Base-by-base conservation (phyloP, 1,140 invertebrate genomes). In the Maconellicoccus hirsutus region DNA sequence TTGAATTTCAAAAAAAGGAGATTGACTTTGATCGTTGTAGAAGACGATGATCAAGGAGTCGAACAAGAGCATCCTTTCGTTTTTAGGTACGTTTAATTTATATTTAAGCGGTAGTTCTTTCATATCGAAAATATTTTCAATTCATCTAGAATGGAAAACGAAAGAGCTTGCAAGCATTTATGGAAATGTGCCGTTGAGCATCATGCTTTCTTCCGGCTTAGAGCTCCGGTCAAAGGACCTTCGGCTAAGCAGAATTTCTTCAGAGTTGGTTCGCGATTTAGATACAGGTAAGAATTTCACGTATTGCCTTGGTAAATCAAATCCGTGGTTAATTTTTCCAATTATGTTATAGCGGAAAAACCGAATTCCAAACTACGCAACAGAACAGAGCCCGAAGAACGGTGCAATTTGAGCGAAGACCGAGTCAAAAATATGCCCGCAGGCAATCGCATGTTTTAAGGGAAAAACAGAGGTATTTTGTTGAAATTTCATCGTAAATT, bases 141-240 rank as follows among this genome's bases (percentile, higher is more conserved):
- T 59, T 59, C 4, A 6, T 66, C 10, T 8, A 66, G 61, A 69
- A 80, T 98, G 70, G 87, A 91, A 42, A 98, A 96, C 79, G 94
- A 98, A 79, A 97, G 98, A 78, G 96, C 96, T 0, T 96, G 94
- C 79, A 99, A 99, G 80, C 96, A 99, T 81, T 81, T 99, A 73
- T 99, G 98, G 97, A 99, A 99, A 81, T 98, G 96, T 84, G 96
- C 96, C 22, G 93, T 98, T 0, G 97, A 99, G 79, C 94, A 98
- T 82, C 96, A 99, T 80, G 92, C 95, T 0, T 99, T 99, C 83
- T 99, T 98, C 84, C 86, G 96, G 74, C 81, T 98, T 16, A 86
- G 91, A 73, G 93, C 91, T 27, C 91, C 94, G 0, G 89, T 93
- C 0, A 95, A 96, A 79, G 91, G 91, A 1, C 90, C 90, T 0